Base-by-base conservation (phyloP, 2,888 invertebrate species). In the Microctonus brassicae region DNA sequence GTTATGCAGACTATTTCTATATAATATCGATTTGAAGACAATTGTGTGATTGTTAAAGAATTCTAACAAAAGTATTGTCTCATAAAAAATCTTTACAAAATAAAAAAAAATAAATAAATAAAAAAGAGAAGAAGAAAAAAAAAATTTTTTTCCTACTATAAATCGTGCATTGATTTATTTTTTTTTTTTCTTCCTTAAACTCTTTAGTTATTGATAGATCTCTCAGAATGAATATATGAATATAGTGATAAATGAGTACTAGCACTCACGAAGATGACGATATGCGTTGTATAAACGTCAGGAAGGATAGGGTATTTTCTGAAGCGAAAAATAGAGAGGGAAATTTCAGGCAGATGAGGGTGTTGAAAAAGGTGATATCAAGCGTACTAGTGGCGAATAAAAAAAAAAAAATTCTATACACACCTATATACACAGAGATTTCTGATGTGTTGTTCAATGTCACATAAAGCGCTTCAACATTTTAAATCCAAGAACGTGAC, bases 401-500 rank as follows among this genome's bases (percentile, higher is more conserved):
- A 20, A 4, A 1, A 20, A 4, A 1, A 4, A 7, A 17, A 47
- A 17, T 2, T 47, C 6, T 47, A n/a, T 47, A 20, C 47, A 6
- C 6, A 17, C n/a, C 4, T 17, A 17, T 17, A 17, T 47, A 47
- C 17, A n/a, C 17, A 2, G 42, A 4, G 7, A 7, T 7, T 20
- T 17, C 0, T n/a, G 7, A 47, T 47, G 17, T n/a, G 47, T 47
- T 47, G 47, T 47, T 47, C 5, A 47, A 47, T 47, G 47, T 17
- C 47, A 47, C 47, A 47, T 47, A 47, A 47, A 47, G 17, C 47
- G 17, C 47, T 17, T 17, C 47, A n/a, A 42, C 22, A 39, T 24
- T 70, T 63, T 22, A 62, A 73, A 70, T 72, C 74, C 65, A 52
- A 72, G 17, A 74, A 75, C 77, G 77, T 77, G 77, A 71, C 75